Evolutionary conservation across 2,797 vertebrate genomes (phyloP).

Genomic region (Etheostoma perlongum): DNA sequence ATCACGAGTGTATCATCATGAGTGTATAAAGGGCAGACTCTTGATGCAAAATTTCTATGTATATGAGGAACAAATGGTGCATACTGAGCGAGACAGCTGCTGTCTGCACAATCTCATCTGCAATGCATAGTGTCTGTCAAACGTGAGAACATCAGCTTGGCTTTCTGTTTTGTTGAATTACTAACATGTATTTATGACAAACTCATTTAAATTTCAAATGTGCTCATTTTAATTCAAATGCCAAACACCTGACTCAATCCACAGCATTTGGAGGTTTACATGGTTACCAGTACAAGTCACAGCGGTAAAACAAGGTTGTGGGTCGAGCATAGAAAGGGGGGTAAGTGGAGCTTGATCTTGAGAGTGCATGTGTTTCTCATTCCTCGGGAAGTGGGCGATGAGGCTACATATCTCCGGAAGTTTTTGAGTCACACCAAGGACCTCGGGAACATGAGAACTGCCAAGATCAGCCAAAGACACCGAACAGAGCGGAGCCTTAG

Average conservation of each 20-base stretch:
- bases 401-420: conserved; percentile 66
- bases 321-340: conserved; percentile 11
- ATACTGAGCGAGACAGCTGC: conserved; percentile 67
- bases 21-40: conserved; percentile 40
- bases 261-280: conserved; percentile 11
- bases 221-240: conserved; percentile 26
- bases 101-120: conserved; percentile 64
- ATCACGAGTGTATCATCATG: conserved; percentile 24
- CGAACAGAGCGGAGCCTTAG: conserved; percentile 53
- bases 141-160: conserved; percentile 62
- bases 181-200: conserved; percentile 47
- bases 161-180: conserved; percentile 47
- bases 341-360: conserved; percentile 44
- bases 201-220: conserved; percentile 44
- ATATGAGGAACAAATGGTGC: conserved; percentile 56
- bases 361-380: conserved; percentile 59
- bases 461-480: conserved; percentile 77
- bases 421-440: conserved; percentile 69
- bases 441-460: conserved; percentile 69
- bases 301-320: conserved; percentile 19
- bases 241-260: conserved; percentile 26
- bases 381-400: conserved; percentile 60
- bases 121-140: conserved; percentile 65
- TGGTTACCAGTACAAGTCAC: conserved; percentile 19
- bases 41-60: conserved; percentile 54